Conservation (phyloP, 2,797 vertebrate genomes). For the Hoplostethus atlanticus region DNA sequence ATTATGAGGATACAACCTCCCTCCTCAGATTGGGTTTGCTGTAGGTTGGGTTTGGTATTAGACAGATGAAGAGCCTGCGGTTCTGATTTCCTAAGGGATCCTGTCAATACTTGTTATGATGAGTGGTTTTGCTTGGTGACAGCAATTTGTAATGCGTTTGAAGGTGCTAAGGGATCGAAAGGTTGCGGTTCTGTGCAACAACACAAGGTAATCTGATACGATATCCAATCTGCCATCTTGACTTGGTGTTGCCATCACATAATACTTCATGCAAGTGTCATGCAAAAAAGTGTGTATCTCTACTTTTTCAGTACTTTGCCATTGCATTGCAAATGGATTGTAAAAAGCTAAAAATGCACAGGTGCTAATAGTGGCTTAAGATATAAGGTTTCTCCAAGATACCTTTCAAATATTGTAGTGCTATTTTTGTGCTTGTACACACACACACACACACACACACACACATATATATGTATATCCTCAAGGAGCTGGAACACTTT, state of each 20-base stretch:
- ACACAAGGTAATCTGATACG: slow-evolving; percentile 4
- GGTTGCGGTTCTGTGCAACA: background rate
- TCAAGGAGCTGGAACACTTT: background rate
- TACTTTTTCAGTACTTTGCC: too few species aligned
- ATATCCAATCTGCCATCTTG: background rate
- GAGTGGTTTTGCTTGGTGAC: background rate
- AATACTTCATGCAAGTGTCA: too few species aligned
- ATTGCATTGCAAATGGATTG: too few species aligned
- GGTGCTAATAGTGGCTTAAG: too few species aligned
- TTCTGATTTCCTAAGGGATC: background rate
- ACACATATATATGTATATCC: background rate
- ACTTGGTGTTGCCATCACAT: background rate
- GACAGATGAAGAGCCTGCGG: too few species aligned
- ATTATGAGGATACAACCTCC: too few species aligned
- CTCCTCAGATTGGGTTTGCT: too few species aligned
- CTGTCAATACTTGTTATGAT: background rate
- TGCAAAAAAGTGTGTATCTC: too few species aligned
- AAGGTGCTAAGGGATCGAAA: background rate
- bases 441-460: too few species aligned
- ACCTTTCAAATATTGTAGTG: too few species aligned
- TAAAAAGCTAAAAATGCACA: too few species aligned
- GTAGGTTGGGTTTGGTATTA: too few species aligned
- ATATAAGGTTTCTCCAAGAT: background rate
- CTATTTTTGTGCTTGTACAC: background rate
- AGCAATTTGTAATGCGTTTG: background rate